Percentiles rank a stretch among this genome's conserved stretches.
Conservation (phyloP, 2,113 vertebrate species). For the Ophthalmolycus amberensis region DNA sequence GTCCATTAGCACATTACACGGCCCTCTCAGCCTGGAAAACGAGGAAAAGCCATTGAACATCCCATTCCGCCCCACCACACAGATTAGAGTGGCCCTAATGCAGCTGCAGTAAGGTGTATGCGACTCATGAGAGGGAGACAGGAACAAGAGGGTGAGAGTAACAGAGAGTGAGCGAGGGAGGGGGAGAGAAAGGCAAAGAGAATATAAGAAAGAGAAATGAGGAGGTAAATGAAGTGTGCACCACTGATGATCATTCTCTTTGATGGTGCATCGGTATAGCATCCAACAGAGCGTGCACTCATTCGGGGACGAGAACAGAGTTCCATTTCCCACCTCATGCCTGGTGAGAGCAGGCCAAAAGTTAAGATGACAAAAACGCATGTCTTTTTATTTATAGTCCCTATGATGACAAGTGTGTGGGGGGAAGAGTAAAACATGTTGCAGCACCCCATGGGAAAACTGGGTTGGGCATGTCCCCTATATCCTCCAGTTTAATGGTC, state of each 20-base stretch:
- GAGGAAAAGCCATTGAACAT: conserved; percentile 72
- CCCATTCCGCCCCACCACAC: conserved; percentile 65
- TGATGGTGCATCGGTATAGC: conserved; percentile 56
- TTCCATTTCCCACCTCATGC: conserved; percentile 27
- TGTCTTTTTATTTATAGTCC: conserved; percentile 25
- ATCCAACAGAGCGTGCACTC: conserved; percentile 47
- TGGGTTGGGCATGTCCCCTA: background rate
- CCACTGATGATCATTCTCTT: conserved; percentile 66
- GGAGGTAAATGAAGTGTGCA: conserved; percentile 69
- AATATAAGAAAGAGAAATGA: conserved; percentile 67
- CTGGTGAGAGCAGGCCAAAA: conserved; percentile 25
- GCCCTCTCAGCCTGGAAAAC: conserved; percentile 65
- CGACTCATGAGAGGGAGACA: conserved; percentile 39
- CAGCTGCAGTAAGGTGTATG: conserved; percentile 58
- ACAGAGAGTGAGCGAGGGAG: conserved; percentile 2
- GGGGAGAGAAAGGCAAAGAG: conserved; percentile 41
- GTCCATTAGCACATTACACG: conserved; percentile 82
- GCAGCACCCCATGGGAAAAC: conserved; percentile 21
- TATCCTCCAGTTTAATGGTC: conserved; percentile 6
- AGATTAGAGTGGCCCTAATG: conserved; percentile 73
- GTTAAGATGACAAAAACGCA: conserved; percentile 41
- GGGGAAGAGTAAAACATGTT: background rate
- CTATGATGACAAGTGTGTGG: background rate
- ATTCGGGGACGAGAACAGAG: conserved; percentile 47
- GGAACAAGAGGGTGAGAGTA: conserved; percentile 28